phyloP scores from a whole-genome alignment of 2,113 vertebrate genomes.

The Psophia crepitans region DNA sequence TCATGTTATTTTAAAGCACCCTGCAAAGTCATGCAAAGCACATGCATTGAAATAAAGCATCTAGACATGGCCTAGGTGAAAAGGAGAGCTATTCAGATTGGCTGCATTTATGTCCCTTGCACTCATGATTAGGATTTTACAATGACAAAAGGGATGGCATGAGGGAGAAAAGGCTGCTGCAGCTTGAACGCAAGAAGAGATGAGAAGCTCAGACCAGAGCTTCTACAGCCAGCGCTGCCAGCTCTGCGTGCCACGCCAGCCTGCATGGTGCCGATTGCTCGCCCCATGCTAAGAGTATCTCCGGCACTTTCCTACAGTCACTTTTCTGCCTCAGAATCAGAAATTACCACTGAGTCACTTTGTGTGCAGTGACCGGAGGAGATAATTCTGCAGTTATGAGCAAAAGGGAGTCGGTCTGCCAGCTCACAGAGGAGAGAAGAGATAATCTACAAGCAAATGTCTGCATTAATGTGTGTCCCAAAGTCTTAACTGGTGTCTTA shows the following conservation, averaged over 20 bases:
- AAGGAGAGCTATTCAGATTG: background rate
- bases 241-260: background rate
- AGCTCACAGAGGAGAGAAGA: background rate
- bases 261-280: background rate
- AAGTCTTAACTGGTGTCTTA: background rate
- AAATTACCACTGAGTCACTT: background rate
- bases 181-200: background rate
- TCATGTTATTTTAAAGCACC: background rate
- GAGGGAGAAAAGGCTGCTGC: background rate
- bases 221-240: fast-evolving
- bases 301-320: background rate
- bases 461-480: background rate
- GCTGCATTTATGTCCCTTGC: background rate
- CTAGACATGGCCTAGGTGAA: background rate
- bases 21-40: background rate
- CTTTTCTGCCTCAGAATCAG: background rate
- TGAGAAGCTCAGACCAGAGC: background rate
- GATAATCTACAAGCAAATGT: background rate
- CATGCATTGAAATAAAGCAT: background rate
- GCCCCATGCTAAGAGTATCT: background rate
- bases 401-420: background rate
- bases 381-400: background rate
- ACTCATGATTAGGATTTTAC: background rate
- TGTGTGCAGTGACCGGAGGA: background rate
- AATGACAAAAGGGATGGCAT: background rate